These are phyloP conservation scores for Drosophila neocordata DNA, from an alignment of 1,140 invertebrate species.

Conservation along the genomic window DNA sequence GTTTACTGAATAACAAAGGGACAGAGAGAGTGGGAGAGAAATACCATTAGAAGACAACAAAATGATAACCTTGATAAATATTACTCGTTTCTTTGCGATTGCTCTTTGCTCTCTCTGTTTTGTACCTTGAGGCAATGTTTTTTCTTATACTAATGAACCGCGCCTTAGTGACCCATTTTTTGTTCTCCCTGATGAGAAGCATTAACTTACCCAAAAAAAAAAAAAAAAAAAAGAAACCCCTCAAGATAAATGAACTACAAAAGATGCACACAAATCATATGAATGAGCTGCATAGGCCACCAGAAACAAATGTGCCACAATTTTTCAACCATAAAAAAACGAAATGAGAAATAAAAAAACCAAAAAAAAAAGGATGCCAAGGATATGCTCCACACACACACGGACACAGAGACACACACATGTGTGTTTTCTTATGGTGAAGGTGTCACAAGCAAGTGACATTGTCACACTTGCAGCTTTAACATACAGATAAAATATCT, in stretches of 20 bases:
- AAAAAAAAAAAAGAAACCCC: constrained; percentile 22
- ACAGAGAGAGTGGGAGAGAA: background rate
- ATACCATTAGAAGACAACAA: constrained; percentile 1
- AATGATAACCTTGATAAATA: constrained; percentile 11
- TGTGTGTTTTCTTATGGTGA: constrained; percentile 6
- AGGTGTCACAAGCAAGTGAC: constrained; percentile 76
- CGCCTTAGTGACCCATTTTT: constrained; percentile 67
- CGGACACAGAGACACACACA: constrained; percentile 1
- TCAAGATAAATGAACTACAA: constrained; percentile 76
- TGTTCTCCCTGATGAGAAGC: constrained; percentile 16
- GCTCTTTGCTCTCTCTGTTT: constrained; percentile 4
- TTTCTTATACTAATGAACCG: constrained; percentile 33
- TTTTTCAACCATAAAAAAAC: constrained; percentile 54
- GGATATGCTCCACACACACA: constrained; percentile 15
- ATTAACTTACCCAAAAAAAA: constrained; percentile 19
- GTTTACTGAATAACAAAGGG: too few species aligned
- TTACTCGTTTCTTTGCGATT: constrained; percentile 2
- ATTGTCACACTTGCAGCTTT: constrained; percentile 73
- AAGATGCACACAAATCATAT: constrained; percentile 76
- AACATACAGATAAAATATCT: constrained; percentile 50
- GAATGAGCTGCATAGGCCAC: constrained; percentile 40
- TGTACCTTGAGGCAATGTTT: constrained; percentile 17
- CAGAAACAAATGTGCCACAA: constrained; percentile 73
- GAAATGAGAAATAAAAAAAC: too few species aligned
- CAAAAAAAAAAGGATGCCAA: constrained; percentile 49